These are phyloP conservation scores for Halocynthia roretzi DNA, from an alignment of 23 tunicate species.

Conservation along the genomic window DNA sequence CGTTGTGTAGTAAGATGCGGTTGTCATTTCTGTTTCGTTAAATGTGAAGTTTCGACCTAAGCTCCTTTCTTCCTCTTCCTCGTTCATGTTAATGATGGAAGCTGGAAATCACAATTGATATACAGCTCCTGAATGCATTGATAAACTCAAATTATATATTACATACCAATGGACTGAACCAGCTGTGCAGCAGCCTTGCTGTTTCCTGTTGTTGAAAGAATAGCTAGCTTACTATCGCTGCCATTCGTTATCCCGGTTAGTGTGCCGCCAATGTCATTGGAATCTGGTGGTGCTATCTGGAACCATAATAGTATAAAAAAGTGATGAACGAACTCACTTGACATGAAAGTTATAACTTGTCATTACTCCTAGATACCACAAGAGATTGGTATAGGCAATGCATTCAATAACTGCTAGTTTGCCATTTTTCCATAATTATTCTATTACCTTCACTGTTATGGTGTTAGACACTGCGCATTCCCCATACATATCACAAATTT, in stretches of 20 bases:
- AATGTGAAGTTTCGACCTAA: not conserved
- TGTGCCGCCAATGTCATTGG: constrained; percentile 53
- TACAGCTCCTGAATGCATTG: too few relatives aligned
- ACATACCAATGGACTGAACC: constrained; percentile 88
- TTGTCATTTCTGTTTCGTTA: constrained; percentile 8
- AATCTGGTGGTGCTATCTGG: constrained; percentile 68
- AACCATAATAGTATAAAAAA: not conserved
- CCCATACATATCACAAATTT: constrained; percentile 89
- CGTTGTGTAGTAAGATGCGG: constrained; percentile 2
- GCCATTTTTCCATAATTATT: not conserved
- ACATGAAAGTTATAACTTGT: not conserved
- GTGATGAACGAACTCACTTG: not conserved
- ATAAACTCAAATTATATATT: not conserved
- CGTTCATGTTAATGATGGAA: constrained; percentile 20
- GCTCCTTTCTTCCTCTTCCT: constrained; percentile 10
- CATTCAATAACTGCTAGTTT: not conserved
- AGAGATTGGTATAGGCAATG: not conserved
- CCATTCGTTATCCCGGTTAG: constrained; percentile 78
- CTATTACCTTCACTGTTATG: constrained; percentile 56
- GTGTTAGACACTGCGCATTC: constrained; percentile 91
- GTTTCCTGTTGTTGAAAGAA: constrained; percentile 84
- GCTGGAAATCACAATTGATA: not conserved
- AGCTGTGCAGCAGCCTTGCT: constrained; percentile 96
- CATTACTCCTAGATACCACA: too few relatives aligned
- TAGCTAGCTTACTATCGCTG: constrained; percentile 77